These are phyloP conservation scores for Drosophila leonis DNA, from an alignment of 2,888 invertebrate genomes.

Conservation along the genomic window DNA sequence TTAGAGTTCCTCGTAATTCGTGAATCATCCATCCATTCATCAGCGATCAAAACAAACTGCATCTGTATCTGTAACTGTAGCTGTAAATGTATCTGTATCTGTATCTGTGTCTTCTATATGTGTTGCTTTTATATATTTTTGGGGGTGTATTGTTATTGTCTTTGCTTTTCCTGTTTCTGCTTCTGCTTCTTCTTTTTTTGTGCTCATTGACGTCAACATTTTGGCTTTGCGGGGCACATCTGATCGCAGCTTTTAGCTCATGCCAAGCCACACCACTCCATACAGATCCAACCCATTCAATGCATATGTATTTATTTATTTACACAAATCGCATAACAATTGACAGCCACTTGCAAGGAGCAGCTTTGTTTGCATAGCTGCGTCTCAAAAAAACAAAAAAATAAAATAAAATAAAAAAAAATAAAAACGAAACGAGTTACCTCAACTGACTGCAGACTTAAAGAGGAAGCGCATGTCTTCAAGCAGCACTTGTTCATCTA, in stretches of 20 bases:
- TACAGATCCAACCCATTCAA: conserved; percentile 10
- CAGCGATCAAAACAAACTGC: conserved; percentile 36
- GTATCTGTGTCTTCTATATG: conserved; percentile 2
- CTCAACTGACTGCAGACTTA: conserved; percentile 46
- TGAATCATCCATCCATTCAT: conserved; percentile 60
- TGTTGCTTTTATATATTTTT: conserved; percentile 9
- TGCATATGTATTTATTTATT: conserved; percentile 42
- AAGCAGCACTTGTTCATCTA: conserved; percentile 63
- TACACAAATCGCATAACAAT: conserved; percentile 55
- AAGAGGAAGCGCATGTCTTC: conserved; percentile 77
- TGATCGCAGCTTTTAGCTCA: conserved; percentile 10
- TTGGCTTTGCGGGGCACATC: conserved; percentile 14
- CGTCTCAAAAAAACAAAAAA: conserved; percentile 39
- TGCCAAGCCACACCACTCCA: not conserved
- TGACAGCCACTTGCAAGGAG: conserved; percentile 61
- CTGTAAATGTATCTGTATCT: not conserved
- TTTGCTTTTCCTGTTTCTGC: conserved; percentile 36
- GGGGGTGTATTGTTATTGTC: conserved; percentile 31
- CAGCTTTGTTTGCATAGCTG: conserved; percentile 76
- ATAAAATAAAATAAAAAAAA: conserved; percentile 25
- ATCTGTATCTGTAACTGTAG: not conserved
- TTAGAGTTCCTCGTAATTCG: conserved; percentile 46
- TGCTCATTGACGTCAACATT: conserved; percentile 67
- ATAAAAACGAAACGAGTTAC: conserved; percentile 28
- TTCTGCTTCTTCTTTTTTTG: conserved; percentile 11